Conservation (phyloP, 2,797 vertebrate species). For the Crenuchus spilurus region DNA sequence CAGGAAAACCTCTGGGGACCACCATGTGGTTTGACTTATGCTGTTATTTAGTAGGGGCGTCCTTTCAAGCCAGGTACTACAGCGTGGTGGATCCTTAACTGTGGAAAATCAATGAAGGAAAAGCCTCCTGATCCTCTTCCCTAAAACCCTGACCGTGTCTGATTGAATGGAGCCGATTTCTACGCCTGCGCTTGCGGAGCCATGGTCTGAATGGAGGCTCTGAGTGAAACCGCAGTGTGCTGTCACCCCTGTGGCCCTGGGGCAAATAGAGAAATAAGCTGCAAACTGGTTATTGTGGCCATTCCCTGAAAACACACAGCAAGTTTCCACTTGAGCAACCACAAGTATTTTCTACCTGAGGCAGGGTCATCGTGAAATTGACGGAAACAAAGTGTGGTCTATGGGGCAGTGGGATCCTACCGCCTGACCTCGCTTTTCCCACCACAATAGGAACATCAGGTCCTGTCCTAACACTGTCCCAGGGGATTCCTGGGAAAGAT, state of each 20-base stretch:
- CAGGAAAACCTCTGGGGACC: conserved; percentile 33
- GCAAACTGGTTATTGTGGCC: conserved; percentile 51
- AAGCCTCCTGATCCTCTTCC: conserved; percentile 74
- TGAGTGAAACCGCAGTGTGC: conserved; percentile 58
- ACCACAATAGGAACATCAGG: conserved; percentile 68
- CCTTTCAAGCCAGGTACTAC: conserved; percentile 69
- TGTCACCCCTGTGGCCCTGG: conserved; percentile 58
- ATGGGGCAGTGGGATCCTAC: conserved; percentile 62
- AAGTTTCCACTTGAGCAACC: conserved; percentile 4
- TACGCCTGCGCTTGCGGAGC: conserved; percentile 67
- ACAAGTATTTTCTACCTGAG: conserved; percentile 14
- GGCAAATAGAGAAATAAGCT: conserved; percentile 56
- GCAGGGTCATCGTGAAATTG: conserved; percentile 5
- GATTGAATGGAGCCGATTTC: conserved; percentile 79
- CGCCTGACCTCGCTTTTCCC: conserved; percentile 61
- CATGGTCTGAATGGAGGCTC: conserved; percentile 69
- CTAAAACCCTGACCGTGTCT: conserved; percentile 72
- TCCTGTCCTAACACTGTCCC: conserved; percentile 70
- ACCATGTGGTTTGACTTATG: conserved; percentile 74
- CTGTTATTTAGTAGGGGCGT: conserved; percentile 59
- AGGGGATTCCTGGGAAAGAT: conserved; percentile 78
- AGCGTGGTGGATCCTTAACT: conserved; percentile 67
- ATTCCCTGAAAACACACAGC: conserved; percentile 29
- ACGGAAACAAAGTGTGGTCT: conserved; percentile 49
- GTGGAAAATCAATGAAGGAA: conserved; percentile 77